A percentile compares a stretch with the other conserved stretches of the same genome.
Conservation (phyloP, 2,113 vertebrate genomes). For the Cheirogaleus medius region DNA sequence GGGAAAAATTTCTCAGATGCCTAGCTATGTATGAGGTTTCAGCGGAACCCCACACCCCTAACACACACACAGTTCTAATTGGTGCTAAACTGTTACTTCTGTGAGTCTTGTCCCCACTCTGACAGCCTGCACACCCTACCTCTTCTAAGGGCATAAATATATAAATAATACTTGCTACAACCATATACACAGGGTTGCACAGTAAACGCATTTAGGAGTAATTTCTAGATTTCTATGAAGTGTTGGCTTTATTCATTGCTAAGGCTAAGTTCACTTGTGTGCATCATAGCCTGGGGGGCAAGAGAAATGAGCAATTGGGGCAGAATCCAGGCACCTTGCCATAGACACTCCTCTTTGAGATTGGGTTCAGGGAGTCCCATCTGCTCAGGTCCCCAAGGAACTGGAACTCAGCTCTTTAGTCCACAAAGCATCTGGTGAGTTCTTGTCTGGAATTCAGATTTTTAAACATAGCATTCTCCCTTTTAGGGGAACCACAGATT, state of each 20-base stretch:
- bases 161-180: neutral
- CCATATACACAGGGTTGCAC: neutral
- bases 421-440: constrained; percentile 62
- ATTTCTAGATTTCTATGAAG: neutral
- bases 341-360: neutral
- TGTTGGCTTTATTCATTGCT: neutral
- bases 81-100: neutral
- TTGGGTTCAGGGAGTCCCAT: constrained; percentile 59
- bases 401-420: constrained; percentile 22
- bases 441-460: constrained; percentile 43
- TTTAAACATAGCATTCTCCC: neutral
- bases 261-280: constrained; percentile 9
- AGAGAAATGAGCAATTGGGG: constrained; percentile 41
- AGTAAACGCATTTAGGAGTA: neutral
- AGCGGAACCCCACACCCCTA: neutral
- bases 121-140: neutral
- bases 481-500: constrained; percentile 39
- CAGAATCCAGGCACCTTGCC: constrained; percentile 59
- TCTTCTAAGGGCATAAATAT: neutral
- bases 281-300: neutral
- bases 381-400: constrained; percentile 66
- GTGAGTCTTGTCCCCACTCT: neutral
- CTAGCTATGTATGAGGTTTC: neutral
- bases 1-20: neutral
- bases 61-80: neutral